Conservation (phyloP, 2,888 invertebrate species). For the Patella pellucida region DNA sequence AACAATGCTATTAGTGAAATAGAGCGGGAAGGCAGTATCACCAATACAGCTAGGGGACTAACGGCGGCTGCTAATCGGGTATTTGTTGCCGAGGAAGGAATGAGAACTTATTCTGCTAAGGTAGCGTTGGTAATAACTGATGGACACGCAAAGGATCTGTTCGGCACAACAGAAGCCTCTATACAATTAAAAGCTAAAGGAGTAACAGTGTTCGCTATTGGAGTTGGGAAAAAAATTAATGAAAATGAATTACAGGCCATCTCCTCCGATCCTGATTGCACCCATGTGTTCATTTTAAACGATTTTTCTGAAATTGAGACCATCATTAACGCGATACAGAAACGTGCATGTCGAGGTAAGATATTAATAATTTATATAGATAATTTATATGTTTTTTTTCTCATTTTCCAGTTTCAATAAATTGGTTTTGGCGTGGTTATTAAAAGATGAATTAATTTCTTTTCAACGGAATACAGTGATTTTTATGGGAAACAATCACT, state of each 20-base stretch:
- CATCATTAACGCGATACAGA: slow-evolving; percentile 27
- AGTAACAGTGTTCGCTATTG: slow-evolving; percentile 25
- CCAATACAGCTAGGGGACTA: slow-evolving; percentile 13
- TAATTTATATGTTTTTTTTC: no score
- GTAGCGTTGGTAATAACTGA: slow-evolving; percentile 24
- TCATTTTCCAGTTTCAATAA: no score
- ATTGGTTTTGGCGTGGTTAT: no score
- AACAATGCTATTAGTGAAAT: not conserved
- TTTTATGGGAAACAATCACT: no score
- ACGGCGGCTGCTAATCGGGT: slow-evolving; percentile 1
- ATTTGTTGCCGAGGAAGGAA: not conserved
- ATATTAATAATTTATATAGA: no score
- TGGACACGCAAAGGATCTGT: slow-evolving; percentile 1
- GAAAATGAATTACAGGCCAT: slow-evolving; percentile 21
- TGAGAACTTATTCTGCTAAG: slow-evolving; percentile 2
- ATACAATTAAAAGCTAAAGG: slow-evolving; percentile 14
- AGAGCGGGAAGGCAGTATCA: not conserved
- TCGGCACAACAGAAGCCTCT: not conserved
- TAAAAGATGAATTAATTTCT: no score
- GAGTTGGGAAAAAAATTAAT: slow-evolving; percentile 22
- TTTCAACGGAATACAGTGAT: no score
- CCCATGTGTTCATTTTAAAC: slow-evolving; percentile 22
- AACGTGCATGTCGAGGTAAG: slow-evolving; percentile 23
- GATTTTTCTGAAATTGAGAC: slow-evolving; percentile 27
- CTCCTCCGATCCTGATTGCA: slow-evolving; percentile 19